Percentiles rank a stretch among this genome's conserved stretches.
Conservation (phyloP, 2,797 vertebrate species). For the Naso thynnoides region DNA sequence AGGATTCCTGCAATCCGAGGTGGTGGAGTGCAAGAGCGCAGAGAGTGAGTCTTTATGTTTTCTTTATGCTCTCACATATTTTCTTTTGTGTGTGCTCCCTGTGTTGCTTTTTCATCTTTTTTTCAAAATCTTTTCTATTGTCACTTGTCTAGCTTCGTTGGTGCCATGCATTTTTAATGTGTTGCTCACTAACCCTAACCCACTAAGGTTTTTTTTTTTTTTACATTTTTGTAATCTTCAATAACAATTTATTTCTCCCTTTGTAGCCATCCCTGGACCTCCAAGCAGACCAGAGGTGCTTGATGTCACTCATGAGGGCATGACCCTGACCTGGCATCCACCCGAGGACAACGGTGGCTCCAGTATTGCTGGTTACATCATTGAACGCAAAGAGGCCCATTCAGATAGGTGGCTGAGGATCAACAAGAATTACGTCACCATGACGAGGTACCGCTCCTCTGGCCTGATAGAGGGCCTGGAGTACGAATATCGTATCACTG, state of each 20-base stretch:
- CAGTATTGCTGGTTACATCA: conserved; percentile 94
- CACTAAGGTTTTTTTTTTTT: not conserved
- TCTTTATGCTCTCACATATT: not conserved
- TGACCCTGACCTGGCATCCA: conserved; percentile 96
- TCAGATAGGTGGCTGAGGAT: conserved; percentile 95
- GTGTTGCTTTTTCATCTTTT: not conserved
- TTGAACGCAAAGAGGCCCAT: conserved; percentile 95
- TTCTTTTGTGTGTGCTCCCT: not conserved
- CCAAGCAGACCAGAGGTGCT: conserved; percentile 93
- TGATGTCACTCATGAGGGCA: conserved; percentile 95
- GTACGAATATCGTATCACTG: conserved; percentile 96
- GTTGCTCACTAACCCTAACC: not conserved
- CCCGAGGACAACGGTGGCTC: conserved; percentile 96
- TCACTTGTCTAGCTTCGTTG: not conserved
- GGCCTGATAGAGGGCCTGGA: conserved; percentile 95
- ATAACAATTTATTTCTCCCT: not conserved
- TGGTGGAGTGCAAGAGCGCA: conserved; percentile 95
- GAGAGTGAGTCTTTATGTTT: conserved; percentile 88
- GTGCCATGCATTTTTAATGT: not conserved
- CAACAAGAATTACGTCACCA: conserved; percentile 96
- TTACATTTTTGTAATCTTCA: not conserved
- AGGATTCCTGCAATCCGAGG: conserved; percentile 95
- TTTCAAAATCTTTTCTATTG: not conserved
- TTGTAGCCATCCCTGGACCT: conserved; percentile 91
- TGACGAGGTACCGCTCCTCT: conserved; percentile 98